Base-by-base conservation (phyloP, 2,113 vertebrate species). In the Caloenas nicobarica region DNA sequence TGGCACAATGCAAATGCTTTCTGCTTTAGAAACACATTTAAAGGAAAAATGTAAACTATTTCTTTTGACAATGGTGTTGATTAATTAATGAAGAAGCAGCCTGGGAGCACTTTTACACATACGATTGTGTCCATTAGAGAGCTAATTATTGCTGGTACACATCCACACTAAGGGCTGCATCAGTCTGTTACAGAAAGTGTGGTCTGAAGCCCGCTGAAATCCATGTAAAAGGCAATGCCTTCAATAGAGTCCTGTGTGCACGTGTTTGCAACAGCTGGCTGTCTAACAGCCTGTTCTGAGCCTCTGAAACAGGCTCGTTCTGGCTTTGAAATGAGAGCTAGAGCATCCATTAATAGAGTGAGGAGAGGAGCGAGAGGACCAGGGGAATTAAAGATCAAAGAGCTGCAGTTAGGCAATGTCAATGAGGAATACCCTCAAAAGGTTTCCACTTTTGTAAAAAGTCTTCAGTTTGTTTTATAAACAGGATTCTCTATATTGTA, bases 351-450 rank as follows among this genome's bases (percentile, higher is more conserved):
- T 89, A 95, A 73, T 3, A 1, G 69, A 69, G 61, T 3, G 51
- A 77, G 66, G 33, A 90, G 62, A 71, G 58, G 57, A 93, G 61
- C 5, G 31, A 94, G 31, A 64, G 46, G 6, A 50, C n/a, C 68
- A 73, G 36, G 56, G 68, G 74, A 94, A 94, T 88, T 93, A 73
- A 80, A 94, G 73, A 95, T 93, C 79, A 95, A 86, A 95, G 86
- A 69, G 50, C 53, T 81, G 17, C 76, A 94, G 88, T 93, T 93
- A 96, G 51, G 36, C 46, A 88, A 77, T 56, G 33, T 73, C 95
- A 94, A 94, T 89, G 51, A 96, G n/a, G 51, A 80, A 80, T 48
- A 48, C n/a, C 62, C 71, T 85, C 58, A 80, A 77, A 91, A 87
- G 50, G 26, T 86, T 89, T 89, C 77, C 10, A 60, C 33, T 95